Conservation (phyloP, 2,113 vertebrate species). For the Noctilio leporinus region DNA sequence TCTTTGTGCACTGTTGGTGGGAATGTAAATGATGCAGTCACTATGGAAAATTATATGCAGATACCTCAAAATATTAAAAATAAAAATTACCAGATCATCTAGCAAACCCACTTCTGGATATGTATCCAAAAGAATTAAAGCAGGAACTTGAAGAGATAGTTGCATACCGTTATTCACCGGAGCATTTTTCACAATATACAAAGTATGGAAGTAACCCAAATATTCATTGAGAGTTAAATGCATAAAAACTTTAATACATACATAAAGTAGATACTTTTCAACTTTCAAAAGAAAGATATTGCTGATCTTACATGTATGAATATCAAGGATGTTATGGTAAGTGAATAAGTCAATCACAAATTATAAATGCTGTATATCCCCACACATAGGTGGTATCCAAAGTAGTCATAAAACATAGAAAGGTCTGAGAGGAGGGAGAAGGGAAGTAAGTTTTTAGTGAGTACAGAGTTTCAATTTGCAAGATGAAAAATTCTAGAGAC, state of each 20-base stretch:
- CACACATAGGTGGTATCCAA: not conserved
- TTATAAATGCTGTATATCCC: not conserved
- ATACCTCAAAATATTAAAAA: not conserved
- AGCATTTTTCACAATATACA: not conserved
- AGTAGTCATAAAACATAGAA: not conserved
- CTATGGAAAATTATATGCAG: not conserved
- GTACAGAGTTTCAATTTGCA: not conserved
- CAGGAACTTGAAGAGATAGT: not conserved
- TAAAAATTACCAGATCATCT: not conserved
- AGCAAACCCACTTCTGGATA: not conserved
- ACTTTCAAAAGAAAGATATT: not conserved
- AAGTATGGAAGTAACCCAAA: not conserved
- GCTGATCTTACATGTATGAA: not conserved
- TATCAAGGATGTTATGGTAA: not conserved
- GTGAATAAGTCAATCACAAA: not conserved
- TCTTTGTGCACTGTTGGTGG: fast-evolving
- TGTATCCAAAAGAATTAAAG: not conserved
- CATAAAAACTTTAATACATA: not conserved
- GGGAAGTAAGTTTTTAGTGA: not conserved
- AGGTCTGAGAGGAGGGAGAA: not conserved
- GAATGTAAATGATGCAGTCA: not conserved
- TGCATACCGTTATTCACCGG: not conserved
- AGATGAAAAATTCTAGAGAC: not conserved
- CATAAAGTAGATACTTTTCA: not conserved
- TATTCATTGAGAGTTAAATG: not conserved